A percentile compares a stretch with the other conserved stretches of the same genome.
phyloP scores from a whole-genome alignment of 2,113 vertebrate genomes.

The Brachypteracias leptosomus region DNA sequence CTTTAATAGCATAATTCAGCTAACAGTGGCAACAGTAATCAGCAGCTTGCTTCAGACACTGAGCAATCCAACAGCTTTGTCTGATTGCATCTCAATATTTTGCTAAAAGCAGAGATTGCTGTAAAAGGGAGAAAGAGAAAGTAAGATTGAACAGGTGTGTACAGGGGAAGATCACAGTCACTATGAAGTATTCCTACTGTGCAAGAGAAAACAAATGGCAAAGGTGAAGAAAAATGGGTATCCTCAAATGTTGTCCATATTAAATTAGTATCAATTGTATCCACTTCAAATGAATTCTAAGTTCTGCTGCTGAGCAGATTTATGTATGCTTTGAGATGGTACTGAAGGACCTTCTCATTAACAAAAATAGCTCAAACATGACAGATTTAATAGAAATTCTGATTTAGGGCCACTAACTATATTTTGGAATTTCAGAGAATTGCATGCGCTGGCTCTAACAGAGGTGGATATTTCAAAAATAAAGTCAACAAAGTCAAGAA shows the following conservation, averaged over 20 bases:
- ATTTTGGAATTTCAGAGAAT: not conserved
- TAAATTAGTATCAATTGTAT: constrained; percentile 54
- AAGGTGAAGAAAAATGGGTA: constrained; percentile 26
- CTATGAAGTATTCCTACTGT: not conserved
- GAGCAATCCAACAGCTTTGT: constrained; percentile 48
- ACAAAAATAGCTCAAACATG: constrained; percentile 26
- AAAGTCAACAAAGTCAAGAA: not conserved
- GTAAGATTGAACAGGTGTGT: not conserved
- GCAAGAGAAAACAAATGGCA: constrained; percentile 31
- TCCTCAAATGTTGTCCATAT: constrained; percentile 17
- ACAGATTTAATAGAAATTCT: constrained; percentile 12
- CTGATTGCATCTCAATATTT: constrained; percentile 53
- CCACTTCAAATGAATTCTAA: not conserved
- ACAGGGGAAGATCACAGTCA: not conserved
- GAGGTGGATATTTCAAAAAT: not conserved
- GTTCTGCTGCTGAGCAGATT: constrained; percentile 27
- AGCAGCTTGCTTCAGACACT: constrained; percentile 7
- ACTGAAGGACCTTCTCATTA: constrained; percentile 31
- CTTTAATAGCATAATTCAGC: constrained; percentile 48
- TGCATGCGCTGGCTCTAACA: not conserved
- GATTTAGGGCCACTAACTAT: not conserved
- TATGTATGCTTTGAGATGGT: constrained; percentile 20
- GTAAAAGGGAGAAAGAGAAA: constrained; percentile 1
- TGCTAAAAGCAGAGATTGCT: constrained; percentile 35
- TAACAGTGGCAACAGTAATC: constrained; percentile 39